A percentile compares a stretch with the other conserved stretches of the same genome.
phyloP scores from a whole-genome alignment of 2,888 invertebrate species.

The Nomada flava region DNA sequence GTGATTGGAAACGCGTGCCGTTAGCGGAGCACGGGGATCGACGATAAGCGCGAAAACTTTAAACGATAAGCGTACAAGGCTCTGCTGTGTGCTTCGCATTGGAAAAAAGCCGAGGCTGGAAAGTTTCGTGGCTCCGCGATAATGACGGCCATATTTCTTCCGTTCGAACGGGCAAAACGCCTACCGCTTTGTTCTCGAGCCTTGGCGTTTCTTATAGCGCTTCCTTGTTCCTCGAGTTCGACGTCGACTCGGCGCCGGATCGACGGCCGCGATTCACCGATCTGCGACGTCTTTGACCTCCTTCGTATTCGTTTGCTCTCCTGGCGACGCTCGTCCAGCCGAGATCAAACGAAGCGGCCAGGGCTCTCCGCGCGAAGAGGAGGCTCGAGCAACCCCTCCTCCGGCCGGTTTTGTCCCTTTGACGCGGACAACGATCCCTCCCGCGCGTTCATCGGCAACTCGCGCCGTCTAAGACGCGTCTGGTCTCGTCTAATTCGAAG shows the following conservation, averaged over 20 bases:
- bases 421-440: slow-evolving; percentile 34
- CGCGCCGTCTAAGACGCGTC: slow-evolving; percentile 38
- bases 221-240: neutral
- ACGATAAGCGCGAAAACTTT: neutral
- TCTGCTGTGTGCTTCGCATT: neutral
- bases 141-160: slow-evolving; percentile 68
- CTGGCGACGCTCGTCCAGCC: neutral
- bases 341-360: neutral
- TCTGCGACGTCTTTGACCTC: neutral
- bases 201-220: neutral
- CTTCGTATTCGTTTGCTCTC: neutral
- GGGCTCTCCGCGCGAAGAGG: neutral
- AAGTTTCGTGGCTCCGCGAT: slow-evolving; percentile 69
- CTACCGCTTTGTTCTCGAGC: slow-evolving; percentile 46
- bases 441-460: neutral
- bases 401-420: slow-evolving; percentile 52
- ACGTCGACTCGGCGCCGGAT: slow-evolving; percentile 26
- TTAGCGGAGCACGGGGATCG: neutral
- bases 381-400: neutral
- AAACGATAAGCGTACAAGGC: neutral
- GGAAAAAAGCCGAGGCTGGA: slow-evolving; percentile 12
- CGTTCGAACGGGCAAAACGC: slow-evolving; percentile 54
- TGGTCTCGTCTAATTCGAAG: slow-evolving; percentile 79
- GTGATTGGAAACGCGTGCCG: neutral
- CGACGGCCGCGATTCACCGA: slow-evolving; percentile 35